These are phyloP conservation scores for Oscheius sp. DNA, from an alignment of 2,888 invertebrate species.

Conservation along the genomic window DNA sequence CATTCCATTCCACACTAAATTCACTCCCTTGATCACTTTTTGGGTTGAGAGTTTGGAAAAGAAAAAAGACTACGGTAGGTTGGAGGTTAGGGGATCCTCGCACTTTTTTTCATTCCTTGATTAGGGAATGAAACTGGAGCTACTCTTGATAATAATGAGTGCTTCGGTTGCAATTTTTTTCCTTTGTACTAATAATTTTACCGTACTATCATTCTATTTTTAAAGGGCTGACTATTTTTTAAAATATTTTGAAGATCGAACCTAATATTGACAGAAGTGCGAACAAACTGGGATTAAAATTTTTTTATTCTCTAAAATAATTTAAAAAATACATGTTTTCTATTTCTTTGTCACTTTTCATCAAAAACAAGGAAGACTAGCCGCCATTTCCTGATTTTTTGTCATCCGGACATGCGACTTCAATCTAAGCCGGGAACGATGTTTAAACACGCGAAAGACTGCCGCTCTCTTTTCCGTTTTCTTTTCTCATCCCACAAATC, in stretches of 20 bases:
- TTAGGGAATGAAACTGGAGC: too few species aligned
- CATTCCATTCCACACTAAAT: conserved; percentile 7
- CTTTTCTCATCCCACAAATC: conserved; percentile 1
- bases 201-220: too few species aligned
- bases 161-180: too few species aligned
- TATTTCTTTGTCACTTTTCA: background rate
- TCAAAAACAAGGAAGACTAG: background rate
- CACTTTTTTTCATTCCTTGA: background rate
- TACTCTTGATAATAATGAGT: too few species aligned
- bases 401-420: background rate
- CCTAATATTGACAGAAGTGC: too few species aligned
- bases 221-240: too few species aligned
- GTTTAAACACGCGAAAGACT: background rate
- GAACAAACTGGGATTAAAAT: too few species aligned
- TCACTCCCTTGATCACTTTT: background rate
- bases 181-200: too few species aligned
- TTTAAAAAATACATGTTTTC: background rate
- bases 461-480: background rate
- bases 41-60: background rate
- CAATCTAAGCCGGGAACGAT: conserved; percentile 2
- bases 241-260: too few species aligned
- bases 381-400: background rate
- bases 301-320: background rate
- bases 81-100: background rate
- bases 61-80: background rate